A percentile compares a stretch with the other conserved stretches of the same genome.
Evolutionary conservation across 2,113 vertebrate genomes (phyloP).

Genomic region (Gymnogyps californianus): DNA sequence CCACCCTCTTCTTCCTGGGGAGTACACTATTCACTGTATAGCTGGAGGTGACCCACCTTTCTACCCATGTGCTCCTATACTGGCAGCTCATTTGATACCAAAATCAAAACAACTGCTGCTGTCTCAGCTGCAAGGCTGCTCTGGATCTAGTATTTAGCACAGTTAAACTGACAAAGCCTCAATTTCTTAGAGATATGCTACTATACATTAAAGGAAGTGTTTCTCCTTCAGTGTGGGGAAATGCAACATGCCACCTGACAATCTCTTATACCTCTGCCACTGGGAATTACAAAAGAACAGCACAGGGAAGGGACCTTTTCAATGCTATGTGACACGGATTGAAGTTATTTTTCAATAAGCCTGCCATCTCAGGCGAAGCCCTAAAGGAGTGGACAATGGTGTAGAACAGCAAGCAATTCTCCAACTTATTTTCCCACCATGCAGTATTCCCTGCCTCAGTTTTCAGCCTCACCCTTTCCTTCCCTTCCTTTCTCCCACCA

Average conservation of each 20-base stretch:
- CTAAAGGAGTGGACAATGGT: neutral
- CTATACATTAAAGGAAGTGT: neutral
- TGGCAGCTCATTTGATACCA: neutral
- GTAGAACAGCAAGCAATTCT: neutral
- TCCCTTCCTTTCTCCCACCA: neutral
- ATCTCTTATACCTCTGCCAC: neutral
- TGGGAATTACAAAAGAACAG: neutral
- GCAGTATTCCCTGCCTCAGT: neutral
- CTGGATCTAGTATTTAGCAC: neutral
- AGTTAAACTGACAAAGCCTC: neutral
- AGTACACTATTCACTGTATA: neutral
- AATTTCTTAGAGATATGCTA: neutral
- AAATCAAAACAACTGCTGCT: neutral
- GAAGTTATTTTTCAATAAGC: neutral
- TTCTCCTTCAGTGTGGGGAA: neutral
- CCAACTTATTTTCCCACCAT: neutral
- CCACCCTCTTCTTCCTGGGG: neutral
- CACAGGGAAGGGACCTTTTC: neutral
- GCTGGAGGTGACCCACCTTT: neutral
- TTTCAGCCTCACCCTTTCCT: neutral
- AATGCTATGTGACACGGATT: neutral
- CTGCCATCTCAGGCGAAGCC: neutral
- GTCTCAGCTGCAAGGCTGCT: neutral
- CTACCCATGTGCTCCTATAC: neutral
- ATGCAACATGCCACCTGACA: neutral